A percentile compares a stretch with the other conserved stretches of the same genome.
Conservation (phyloP, 2,113 vertebrate genomes). For the Xiphias gladius region DNA sequence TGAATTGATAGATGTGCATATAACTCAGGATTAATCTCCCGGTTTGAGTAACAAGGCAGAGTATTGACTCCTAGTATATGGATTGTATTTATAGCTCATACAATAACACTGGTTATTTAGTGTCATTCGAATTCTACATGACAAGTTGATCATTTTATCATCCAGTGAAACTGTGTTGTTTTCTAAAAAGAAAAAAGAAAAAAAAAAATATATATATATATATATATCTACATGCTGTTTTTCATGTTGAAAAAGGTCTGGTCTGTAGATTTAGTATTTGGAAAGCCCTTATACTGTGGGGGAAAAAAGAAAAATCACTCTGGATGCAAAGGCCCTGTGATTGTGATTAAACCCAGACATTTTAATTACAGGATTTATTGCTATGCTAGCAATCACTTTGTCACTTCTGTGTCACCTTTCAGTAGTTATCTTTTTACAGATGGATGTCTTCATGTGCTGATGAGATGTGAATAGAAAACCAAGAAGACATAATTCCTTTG, state of each 20-base stretch:
- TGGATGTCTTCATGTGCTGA: slow-evolving; percentile 25
- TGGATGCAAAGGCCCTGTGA: not conserved
- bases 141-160: slow-evolving; percentile 26
- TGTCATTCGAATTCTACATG: not conserved
- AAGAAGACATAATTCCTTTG: slow-evolving; percentile 52
- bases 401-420: slow-evolving; percentile 28
- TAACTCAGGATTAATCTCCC: slow-evolving; percentile 64
- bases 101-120: slow-evolving; percentile 19
- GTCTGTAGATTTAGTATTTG: not conserved
- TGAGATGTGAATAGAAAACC: slow-evolving; percentile 35
- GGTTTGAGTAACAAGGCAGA: slow-evolving; percentile 48
- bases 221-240: not conserved
- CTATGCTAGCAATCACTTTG: slow-evolving; percentile 12
- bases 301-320: not conserved
- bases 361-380: slow-evolving; percentile 31
- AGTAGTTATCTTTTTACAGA: slow-evolving; percentile 25
- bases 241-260: not conserved
- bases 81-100: slow-evolving; percentile 29
- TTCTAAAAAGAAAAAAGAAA: not conserved
- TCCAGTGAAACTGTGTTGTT: not conserved
- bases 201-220: not conserved
- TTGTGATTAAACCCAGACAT: slow-evolving; percentile 13
- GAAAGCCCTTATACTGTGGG: not conserved
- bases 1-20: slow-evolving; percentile 62
- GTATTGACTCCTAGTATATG: slow-evolving; percentile 43